These are phyloP conservation scores for Drosophila atripex DNA, from an alignment of 2,888 invertebrate species.

Conservation along the genomic window DNA sequence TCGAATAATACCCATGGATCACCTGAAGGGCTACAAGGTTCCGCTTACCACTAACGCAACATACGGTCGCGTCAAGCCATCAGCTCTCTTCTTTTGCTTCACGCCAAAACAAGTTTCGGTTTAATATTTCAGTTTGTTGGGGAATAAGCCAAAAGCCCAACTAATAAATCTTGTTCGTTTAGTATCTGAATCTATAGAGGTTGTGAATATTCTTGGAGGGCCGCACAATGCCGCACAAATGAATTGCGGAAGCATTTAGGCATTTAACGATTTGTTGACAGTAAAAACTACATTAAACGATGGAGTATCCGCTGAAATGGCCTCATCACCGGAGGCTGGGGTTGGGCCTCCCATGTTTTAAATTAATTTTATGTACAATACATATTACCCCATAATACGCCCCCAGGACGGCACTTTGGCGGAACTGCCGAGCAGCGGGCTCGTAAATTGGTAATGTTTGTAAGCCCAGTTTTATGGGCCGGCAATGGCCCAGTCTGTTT, in stretches of 20 bases:
- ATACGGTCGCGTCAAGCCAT: slow-evolving; percentile 48
- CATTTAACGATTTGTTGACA: slow-evolving; percentile 48
- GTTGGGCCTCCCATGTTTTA: slow-evolving; percentile 33
- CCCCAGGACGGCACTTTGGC: slow-evolving; percentile 32
- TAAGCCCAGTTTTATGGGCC: slow-evolving; percentile 46
- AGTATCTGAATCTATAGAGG: background rate
- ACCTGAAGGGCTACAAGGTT: slow-evolving; percentile 21
- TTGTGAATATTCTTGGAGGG: too few relatives aligned
- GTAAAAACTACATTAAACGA: slow-evolving; percentile 55
- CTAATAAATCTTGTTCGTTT: too few relatives aligned
- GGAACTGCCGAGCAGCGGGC: slow-evolving; percentile 35
- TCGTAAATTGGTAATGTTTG: slow-evolving; percentile 38
- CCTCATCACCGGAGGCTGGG: background rate
- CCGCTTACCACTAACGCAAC: slow-evolving; percentile 49
- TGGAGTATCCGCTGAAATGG: slow-evolving; percentile 44
- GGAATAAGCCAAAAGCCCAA: too few relatives aligned
- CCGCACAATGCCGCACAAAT: slow-evolving; percentile 18
- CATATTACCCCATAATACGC: slow-evolving; percentile 6
- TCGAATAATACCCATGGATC: slow-evolving; percentile 17
- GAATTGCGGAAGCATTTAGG: slow-evolving; percentile 61
- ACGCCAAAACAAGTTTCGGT: too few relatives aligned
- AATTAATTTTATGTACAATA: slow-evolving; percentile 13
- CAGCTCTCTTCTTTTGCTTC: background rate
- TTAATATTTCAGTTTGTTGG: too few relatives aligned
- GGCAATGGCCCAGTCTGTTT: slow-evolving; percentile 58